Evolutionary conservation across 2,888 invertebrate genomes (phyloP), one percentile per base, ranked within the genome.

Genomic region (Lithophane ornitopus): DNA sequence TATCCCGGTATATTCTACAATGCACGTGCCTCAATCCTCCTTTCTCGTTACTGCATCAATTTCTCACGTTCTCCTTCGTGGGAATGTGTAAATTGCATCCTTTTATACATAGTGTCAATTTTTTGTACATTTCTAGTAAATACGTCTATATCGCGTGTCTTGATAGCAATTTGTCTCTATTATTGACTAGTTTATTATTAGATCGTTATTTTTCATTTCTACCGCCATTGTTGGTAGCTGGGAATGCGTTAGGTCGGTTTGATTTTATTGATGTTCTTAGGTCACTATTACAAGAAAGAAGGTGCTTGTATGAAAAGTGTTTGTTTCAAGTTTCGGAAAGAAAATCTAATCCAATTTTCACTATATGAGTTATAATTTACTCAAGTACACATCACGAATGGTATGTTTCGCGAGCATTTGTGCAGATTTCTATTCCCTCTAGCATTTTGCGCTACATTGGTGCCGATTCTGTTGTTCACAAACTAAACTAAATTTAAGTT

Each of bases 101-200:
- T 71, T 72, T 41, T 67, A 74, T 62, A n/a, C 44, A 46, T 63
- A 61, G 22, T 72, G 63, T 52, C 52, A 8, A 49, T 75, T 82
- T 84, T 84, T 84, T 76, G 34, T 52, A n/a, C 1, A 14, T 58
- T 78, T 84, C 74, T 68, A 63, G 59, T 59, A 69, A 85, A 77
- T 81, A 80, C 76, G 80, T 80, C 73, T 62, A 4, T 49, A 81
- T 90, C 77, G 89, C 88, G 85, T 87, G 86, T 79, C 14, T 34
- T n/a, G 41, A n/a, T 28, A 80, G 80, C 78, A 87, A 90, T 90
- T 89, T 90, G 88, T 90, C 86, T 79, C 84, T 75, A 85, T 88
- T 74, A 85, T 72, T n/a, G 26, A 28, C 70, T 61, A 12, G 70
- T 62, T 76, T 78, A 86, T 83, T 79, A 71, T 34, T 80, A 72